Evolutionary conservation across 2,113 vertebrate genomes (phyloP), one percentile per base, ranked within the genome.

Genomic region (Stictonetta naevosa): DNA sequence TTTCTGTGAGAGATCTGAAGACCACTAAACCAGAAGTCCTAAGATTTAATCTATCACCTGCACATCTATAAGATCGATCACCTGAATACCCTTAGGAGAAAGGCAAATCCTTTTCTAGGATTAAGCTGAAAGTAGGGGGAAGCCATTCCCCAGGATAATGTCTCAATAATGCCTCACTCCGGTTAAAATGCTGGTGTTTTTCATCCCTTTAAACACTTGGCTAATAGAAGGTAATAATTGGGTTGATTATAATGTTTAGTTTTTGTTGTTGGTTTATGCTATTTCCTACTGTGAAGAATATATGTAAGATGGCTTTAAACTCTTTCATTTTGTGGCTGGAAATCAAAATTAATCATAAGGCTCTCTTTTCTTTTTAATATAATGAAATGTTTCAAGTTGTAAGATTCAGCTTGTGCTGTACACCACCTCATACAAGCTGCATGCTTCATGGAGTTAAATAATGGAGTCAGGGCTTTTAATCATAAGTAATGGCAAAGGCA

Each of bases 151-250:
- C 21, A 17, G 52, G 33, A 28, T 68, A 75, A 67, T 38, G 38
- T 64, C 52, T 95, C 56, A 6, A 11, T 69, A 75, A 52, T 68
- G 74, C 68, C 68, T 74, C 42, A 8, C 25, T 88, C 0, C 0
- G 26, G 44, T 90, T 90, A 75, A 83, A 96, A 93, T 75, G 66
- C 26, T 86, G 42, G 33, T 77, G 52, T 22, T 94, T 95, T 93
- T 86, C 44, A 90, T 92, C 42, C 66, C 90, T 63, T 83, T 83
- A 93, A 96, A 86, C 48, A 52, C 86, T 95, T 58, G 69, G 73
- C 64, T 95, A 95, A 92, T 93, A 86, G 92, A 75, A 96, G 34
- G 88, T 93, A 95, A 91, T 96, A 94, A 95, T 92, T 93, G 38
- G 31, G 48, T 92, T 96, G 92, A 81, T 95, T 90, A 92, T 91